Percentiles rank a stretch among this genome's conserved stretches.
These are phyloP conservation scores for Cheiracanthium punctorium DNA, from an alignment of 2,888 invertebrate species.

Conservation along the genomic window DNA sequence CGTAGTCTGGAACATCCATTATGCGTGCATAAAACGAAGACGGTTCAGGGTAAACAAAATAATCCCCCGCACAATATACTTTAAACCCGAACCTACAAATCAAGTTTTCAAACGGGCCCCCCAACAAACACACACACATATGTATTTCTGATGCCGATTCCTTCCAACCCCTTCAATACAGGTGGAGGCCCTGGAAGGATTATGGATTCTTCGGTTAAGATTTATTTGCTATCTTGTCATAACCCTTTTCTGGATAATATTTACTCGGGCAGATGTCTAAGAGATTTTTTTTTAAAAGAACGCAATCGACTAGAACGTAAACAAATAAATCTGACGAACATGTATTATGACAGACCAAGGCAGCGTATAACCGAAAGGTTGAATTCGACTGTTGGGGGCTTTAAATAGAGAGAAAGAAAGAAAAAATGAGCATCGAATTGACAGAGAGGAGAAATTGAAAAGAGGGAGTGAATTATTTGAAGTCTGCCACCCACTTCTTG, in stretches of 20 bases:
- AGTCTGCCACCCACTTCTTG: no score
- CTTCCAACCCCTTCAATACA: conserved; percentile 10
- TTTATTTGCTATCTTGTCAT: conserved; percentile 61
- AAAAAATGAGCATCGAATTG: not conserved
- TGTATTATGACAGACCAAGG: conserved; percentile 25
- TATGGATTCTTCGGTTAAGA: not conserved
- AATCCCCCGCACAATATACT: not conserved
- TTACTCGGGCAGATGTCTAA: conserved; percentile 17
- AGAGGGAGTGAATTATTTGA: no score
- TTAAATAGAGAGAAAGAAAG: not conserved
- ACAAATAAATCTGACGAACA: conserved; percentile 49
- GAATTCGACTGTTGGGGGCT: not conserved
- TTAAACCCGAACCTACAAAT: not conserved
- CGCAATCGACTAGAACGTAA: conserved; percentile 25
- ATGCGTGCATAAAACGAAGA: not conserved
- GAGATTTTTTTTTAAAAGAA: not conserved
- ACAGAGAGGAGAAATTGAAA: not conserved
- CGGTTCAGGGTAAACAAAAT: not conserved
- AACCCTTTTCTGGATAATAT: conserved; percentile 40
- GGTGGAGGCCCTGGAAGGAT: conserved; percentile 8
- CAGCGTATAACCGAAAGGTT: not conserved
- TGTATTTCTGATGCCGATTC: not conserved
- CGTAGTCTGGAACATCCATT: not conserved
- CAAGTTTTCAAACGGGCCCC: conserved; percentile 8
- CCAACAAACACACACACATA: not conserved